These are phyloP conservation scores for Hippasteria phrygiana DNA, from an alignment of 53 echinoderm and acorn worm genomes.

Conservation along the genomic window DNA sequence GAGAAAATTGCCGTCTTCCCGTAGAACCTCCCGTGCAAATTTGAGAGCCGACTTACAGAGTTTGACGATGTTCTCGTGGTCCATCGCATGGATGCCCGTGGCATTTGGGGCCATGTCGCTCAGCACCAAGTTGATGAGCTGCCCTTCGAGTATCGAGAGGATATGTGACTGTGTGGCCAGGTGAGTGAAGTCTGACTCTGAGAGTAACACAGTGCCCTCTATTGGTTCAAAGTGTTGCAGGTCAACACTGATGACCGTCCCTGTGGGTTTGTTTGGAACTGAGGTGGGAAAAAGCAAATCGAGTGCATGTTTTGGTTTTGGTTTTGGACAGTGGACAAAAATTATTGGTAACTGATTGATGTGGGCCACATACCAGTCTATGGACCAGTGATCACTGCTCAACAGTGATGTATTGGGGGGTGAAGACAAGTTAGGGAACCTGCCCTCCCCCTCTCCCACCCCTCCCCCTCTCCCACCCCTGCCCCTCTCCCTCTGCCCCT, in stretches of 20 bases:
- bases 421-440: no score
- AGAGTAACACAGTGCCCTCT: conserved; percentile 78
- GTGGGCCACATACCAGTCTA: no score
- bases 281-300: neutral
- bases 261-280: conserved; percentile 76
- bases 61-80: conserved; percentile 81
- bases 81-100: conserved; percentile 82
- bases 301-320: neutral
- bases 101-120: conserved; percentile 98
- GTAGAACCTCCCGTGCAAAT: conserved; percentile 70
- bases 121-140: conserved; percentile 65
- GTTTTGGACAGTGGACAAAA: no score
- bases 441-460: no score
- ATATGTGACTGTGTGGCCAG: conserved; percentile 69
- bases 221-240: conserved; percentile 80
- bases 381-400: no score
- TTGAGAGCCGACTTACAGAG: conserved; percentile 63
- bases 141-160: conserved; percentile 43
- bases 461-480: no score
- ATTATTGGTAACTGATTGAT: no score
- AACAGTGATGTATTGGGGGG: no score
- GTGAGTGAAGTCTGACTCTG: conserved; percentile 79
- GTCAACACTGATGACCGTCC: conserved; percentile 86
- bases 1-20: conserved; percentile 80
- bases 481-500: no score